Conservation (phyloP, 2,888 invertebrate species). For the Exephanes ischioxanthus region DNA sequence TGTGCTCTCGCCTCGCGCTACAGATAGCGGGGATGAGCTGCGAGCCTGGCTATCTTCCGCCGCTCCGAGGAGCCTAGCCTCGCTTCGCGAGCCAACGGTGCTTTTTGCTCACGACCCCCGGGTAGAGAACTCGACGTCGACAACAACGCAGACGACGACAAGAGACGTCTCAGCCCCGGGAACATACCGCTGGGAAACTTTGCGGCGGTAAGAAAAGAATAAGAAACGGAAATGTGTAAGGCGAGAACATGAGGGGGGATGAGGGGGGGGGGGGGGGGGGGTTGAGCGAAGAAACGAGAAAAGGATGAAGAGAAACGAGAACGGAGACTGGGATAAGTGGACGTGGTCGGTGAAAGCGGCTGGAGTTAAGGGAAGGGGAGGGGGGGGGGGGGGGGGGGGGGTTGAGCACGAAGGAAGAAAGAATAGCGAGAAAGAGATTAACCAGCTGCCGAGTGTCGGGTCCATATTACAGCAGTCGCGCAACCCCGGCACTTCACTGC, state of each 20-base stretch:
- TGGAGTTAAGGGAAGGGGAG: no score
- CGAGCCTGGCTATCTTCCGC: slow-evolving; percentile 38
- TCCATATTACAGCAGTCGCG: slow-evolving; percentile 48
- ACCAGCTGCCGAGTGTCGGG: slow-evolving; percentile 58
- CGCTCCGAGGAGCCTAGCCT: background rate
- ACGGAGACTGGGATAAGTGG: slow-evolving; percentile 43
- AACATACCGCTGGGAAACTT: slow-evolving; percentile 47
- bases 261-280: background rate
- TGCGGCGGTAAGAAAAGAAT: slow-evolving; percentile 58
- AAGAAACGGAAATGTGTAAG: slow-evolving; percentile 64
- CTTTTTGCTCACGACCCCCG: slow-evolving; percentile 63
- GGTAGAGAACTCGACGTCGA: slow-evolving; percentile 48
- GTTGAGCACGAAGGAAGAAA: slow-evolving; percentile 28
- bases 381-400: background rate
- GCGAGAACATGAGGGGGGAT: background rate
- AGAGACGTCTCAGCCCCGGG: slow-evolving; percentile 28
- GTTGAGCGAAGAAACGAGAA: slow-evolving; percentile 41
- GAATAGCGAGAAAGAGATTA: slow-evolving; percentile 65
- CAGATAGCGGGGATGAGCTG: slow-evolving; percentile 34
- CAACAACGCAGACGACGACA: slow-evolving; percentile 47
- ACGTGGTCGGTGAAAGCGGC: slow-evolving; percentile 21
- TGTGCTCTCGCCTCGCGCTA: slow-evolving; percentile 12
- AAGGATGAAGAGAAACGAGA: slow-evolving; percentile 65
- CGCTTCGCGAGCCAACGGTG: slow-evolving; percentile 35
- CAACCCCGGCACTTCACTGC: slow-evolving; percentile 17